A percentile compares a stretch with the other conserved stretches of the same genome.
Evolutionary conservation across 1,140 invertebrate species (phyloP).

Genomic region (Zaprionus ghesquierei): DNA sequence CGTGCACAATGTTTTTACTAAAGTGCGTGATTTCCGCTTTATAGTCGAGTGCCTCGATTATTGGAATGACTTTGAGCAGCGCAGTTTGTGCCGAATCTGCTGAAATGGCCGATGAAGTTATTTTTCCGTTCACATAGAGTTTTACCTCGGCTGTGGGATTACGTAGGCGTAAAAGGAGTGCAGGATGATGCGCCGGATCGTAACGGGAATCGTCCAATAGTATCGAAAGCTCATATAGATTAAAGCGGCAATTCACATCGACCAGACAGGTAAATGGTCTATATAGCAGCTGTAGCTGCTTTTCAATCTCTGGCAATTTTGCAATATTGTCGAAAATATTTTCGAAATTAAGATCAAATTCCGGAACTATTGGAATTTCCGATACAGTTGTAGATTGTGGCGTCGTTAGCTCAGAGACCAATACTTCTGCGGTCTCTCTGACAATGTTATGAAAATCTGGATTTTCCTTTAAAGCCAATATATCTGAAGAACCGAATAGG

Average conservation of each 20-base stretch:
- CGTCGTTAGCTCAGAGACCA: neutral
- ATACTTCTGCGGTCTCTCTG: neutral
- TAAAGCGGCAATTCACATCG: slow-evolving; percentile 46
- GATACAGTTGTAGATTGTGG: neutral
- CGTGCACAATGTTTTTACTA: slow-evolving; percentile 48
- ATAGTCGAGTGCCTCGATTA: slow-evolving; percentile 48
- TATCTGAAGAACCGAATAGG: slow-evolving; percentile 7
- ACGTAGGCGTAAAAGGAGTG: slow-evolving; percentile 18
- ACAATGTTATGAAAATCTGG: neutral
- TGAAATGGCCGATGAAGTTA: slow-evolving; percentile 30
- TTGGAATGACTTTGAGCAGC: slow-evolving; percentile 39
- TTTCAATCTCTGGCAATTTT: slow-evolving; percentile 36
- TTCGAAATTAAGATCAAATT: slow-evolving; percentile 47
- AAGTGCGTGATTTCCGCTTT: slow-evolving; percentile 41
- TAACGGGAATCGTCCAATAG: slow-evolving; percentile 44
- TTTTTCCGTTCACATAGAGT: slow-evolving; percentile 42
- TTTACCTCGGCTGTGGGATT: slow-evolving; percentile 37
- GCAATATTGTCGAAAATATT: slow-evolving; percentile 43
- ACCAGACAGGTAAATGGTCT: slow-evolving; percentile 54
- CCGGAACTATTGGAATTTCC: neutral
- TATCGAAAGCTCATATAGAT: slow-evolving; percentile 48
- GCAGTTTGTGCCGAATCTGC: slow-evolving; percentile 31
- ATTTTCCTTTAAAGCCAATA: neutral
- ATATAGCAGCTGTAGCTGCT: slow-evolving; percentile 49
- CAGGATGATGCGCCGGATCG: slow-evolving; percentile 49